These are phyloP conservation scores for Belgica antarctica DNA, from an alignment of 2,888 invertebrate species.

Conservation along the genomic window DNA sequence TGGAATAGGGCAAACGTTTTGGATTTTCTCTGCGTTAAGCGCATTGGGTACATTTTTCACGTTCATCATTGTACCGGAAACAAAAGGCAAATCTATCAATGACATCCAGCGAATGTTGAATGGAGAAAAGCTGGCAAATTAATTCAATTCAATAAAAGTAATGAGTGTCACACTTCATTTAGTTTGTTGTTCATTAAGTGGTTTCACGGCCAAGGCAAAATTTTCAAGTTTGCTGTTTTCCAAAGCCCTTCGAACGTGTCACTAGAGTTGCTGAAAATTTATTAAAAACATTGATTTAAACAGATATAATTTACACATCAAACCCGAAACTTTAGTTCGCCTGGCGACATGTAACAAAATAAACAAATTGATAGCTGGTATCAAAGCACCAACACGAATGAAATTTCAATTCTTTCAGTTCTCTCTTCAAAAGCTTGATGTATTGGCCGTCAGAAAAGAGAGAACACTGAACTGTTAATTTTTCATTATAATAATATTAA, in stretches of 20 bases:
- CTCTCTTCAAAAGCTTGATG: neutral
- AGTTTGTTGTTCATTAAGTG: neutral
- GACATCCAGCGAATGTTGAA: slow-evolving; percentile 52
- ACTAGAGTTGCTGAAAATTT: neutral
- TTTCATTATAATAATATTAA: neutral
- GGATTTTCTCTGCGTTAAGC: slow-evolving; percentile 70
- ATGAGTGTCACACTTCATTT: neutral
- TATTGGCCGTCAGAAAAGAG: neutral
- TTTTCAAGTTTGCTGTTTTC: neutral
- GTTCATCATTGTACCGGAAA: slow-evolving; percentile 62
- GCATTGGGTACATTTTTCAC: slow-evolving; percentile 66
- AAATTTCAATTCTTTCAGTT: neutral
- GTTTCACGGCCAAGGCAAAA: neutral
- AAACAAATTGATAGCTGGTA: neutral
- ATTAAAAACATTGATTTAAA: too few relatives aligned
- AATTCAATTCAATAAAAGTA: neutral
- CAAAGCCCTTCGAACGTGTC: neutral
- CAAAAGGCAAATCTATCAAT: slow-evolving; percentile 55
- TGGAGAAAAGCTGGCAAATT: slow-evolving; percentile 45
- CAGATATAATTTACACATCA: too few relatives aligned
- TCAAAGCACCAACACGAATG: neutral
- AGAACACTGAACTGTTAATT: neutral
- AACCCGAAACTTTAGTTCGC: too few relatives aligned
- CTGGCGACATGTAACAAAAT: neutral
- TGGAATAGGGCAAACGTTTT: slow-evolving; percentile 67